Evolutionary conservation across 2,888 invertebrate species (phyloP).

Genomic region (Diadegma fenestrale): DNA sequence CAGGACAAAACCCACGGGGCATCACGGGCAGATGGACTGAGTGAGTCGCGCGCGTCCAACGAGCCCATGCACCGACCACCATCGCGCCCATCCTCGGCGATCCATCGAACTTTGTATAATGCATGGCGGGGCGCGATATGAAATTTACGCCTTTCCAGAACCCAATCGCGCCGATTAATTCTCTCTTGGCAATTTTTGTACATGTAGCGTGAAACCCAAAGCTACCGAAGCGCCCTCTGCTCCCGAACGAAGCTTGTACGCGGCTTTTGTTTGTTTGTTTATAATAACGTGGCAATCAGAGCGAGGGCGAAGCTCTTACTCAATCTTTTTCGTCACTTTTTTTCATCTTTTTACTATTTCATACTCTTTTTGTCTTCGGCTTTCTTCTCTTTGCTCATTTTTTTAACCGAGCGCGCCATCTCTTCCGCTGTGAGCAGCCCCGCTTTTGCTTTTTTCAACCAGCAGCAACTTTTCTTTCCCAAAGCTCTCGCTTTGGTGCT

Average conservation of each 20-base stretch:
- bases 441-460: slow-evolving; percentile 32
- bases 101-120: neutral
- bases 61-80: slow-evolving; percentile 49
- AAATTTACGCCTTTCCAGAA: slow-evolving; percentile 10
- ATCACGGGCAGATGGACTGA: slow-evolving; percentile 84
- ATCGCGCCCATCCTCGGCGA: slow-evolving; percentile 21
- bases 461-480: slow-evolving; percentile 61
- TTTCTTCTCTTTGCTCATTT: neutral
- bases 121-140: neutral
- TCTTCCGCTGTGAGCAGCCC: slow-evolving; percentile 19
- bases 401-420: neutral
- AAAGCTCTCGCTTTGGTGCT: slow-evolving; percentile 60
- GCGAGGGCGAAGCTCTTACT: slow-evolving; percentile 53
- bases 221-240: slow-evolving; percentile 37
- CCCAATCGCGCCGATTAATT: slow-evolving; percentile 11
- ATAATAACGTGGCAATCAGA: slow-evolving; percentile 17
- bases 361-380: neutral
- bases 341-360: neutral
- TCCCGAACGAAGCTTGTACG: neutral
- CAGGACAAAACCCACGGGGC: slow-evolving; percentile 79
- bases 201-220: slow-evolving; percentile 22
- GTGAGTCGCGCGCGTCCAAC: slow-evolving; percentile 81
- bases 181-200: slow-evolving; percentile 38
- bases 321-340: slow-evolving; percentile 48
- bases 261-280: slow-evolving; percentile 18